phyloP scores from a whole-genome alignment of 2,113 vertebrate species.

The Malaclemys terrapin region DNA sequence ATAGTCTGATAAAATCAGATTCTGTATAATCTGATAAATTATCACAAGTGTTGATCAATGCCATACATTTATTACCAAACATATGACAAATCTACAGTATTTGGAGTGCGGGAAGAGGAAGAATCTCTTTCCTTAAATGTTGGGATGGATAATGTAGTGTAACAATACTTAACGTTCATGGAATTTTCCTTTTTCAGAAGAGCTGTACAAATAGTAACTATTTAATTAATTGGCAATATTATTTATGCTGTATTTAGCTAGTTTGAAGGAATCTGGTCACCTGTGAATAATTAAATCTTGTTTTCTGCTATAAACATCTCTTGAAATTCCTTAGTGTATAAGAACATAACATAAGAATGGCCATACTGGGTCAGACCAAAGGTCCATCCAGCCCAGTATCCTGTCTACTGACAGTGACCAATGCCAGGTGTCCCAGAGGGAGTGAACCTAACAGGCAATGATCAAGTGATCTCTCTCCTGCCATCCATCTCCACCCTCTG shows the following conservation, averaged over 20 bases:
- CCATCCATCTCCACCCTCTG: no score
- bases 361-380: no score
- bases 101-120: neutral
- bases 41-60: neutral
- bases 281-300: neutral
- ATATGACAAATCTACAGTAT: neutral
- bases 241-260: neutral
- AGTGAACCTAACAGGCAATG: no score
- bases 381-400: no score
- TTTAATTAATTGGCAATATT: neutral
- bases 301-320: neutral
- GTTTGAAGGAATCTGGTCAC: neutral
- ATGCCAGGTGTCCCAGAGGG: no score
- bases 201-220: neutral
- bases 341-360: no score
- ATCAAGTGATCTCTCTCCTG: no score
- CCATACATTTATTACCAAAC: neutral
- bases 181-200: neutral
- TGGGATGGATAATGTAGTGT: neutral
- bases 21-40: neutral
- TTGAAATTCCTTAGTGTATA: neutral
- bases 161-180: neutral
- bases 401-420: no score
- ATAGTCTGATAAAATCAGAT: neutral
- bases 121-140: neutral